Evolutionary conservation across 2,888 invertebrate species (phyloP).

Genomic region (Carcina quercana): DNA sequence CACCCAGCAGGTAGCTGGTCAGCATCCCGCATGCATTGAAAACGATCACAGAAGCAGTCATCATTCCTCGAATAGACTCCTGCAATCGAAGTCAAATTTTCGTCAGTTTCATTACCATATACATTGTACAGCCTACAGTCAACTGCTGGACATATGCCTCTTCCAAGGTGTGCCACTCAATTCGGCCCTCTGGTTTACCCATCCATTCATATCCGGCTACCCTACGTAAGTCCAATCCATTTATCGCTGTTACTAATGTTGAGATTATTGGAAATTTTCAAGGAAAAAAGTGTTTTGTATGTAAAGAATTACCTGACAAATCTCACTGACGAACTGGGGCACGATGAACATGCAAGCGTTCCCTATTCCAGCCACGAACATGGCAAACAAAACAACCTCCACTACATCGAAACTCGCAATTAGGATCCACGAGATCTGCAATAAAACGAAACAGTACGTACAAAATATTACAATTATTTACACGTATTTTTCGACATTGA

Average conservation of each 20-base stretch:
- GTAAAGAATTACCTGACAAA: too few species aligned
- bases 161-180: too few species aligned
- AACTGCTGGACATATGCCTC: neutral
- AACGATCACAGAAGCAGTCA: slow-evolving; percentile 39
- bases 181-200: too few species aligned
- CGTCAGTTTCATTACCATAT: neutral
- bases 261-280: too few species aligned
- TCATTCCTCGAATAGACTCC: slow-evolving; percentile 44
- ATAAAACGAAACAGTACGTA: slow-evolving; percentile 7
- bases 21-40: slow-evolving; percentile 44
- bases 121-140: too few species aligned
- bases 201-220: too few species aligned
- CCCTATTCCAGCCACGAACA: slow-evolving; percentile 44
- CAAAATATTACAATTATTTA: too few species aligned
- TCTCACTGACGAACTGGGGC: slow-evolving; percentile 43
- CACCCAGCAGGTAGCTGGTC: slow-evolving; percentile 44
- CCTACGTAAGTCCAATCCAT: too few species aligned
- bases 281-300: too few species aligned
- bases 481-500: too few species aligned
- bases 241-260: too few species aligned
- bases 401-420: slow-evolving; percentile 30
- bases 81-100: slow-evolving; percentile 16
- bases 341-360: slow-evolving; percentile 32
- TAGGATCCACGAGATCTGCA: slow-evolving; percentile 43
- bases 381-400: slow-evolving; percentile 34